phyloP scores from a whole-genome alignment of 2,888 invertebrate genomes.

The Catocala nupta region DNA sequence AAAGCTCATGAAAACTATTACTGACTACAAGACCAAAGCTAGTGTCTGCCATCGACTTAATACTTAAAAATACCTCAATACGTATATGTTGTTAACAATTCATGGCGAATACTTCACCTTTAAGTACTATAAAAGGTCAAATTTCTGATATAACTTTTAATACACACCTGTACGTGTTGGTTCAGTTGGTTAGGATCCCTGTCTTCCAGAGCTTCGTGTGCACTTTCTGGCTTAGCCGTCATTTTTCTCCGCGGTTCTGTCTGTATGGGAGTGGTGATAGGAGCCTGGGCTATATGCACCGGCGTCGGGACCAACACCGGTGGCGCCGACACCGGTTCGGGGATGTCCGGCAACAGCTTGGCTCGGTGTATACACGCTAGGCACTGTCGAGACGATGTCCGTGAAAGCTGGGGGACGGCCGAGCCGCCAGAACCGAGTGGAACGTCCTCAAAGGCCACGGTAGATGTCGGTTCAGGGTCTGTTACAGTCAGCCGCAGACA shows the following conservation, averaged over 20 bases:
- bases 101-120: no score
- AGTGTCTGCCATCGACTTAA: no score
- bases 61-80: no score
- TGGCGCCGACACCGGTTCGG: constrained; percentile 63
- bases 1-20: background rate
- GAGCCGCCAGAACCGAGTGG: constrained; percentile 69
- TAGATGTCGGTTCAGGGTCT: constrained; percentile 42
- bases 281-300: constrained; percentile 34
- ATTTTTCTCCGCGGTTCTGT: constrained; percentile 44
- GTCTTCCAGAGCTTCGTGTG: constrained; percentile 87
- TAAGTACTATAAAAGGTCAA: background rate
- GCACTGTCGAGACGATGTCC: constrained; percentile 68
- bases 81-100: no score
- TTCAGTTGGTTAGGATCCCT: constrained; percentile 91
- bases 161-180: constrained; percentile 89
- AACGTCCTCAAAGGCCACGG: constrained; percentile 76
- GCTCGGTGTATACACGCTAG: constrained; percentile 66
- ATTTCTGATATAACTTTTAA: background rate
- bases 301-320: constrained; percentile 50
- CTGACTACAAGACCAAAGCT: no score
- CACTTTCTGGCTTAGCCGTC: constrained; percentile 76
- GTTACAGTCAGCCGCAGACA: constrained; percentile 30
- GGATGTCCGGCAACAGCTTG: constrained; percentile 66
- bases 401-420: constrained; percentile 60
- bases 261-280: constrained; percentile 28